phyloP scores from a whole-genome alignment of 2,113 vertebrate genomes.

The Muntiacus muntjak region DNA sequence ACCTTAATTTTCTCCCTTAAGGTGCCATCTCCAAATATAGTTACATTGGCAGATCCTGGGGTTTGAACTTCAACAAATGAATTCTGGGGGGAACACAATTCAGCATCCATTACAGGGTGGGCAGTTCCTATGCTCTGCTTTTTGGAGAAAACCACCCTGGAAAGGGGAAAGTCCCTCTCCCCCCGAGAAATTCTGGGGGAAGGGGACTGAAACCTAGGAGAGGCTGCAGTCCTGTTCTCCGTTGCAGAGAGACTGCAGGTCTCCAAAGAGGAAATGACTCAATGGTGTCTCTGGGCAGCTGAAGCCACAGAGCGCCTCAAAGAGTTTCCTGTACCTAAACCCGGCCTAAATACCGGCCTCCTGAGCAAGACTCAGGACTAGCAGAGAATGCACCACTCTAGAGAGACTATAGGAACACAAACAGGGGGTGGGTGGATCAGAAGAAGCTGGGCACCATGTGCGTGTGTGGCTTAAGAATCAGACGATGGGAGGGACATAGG shows the following conservation, averaged over 20 bases:
- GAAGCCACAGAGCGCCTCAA: slow-evolving; percentile 45
- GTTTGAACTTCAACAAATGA: background rate
- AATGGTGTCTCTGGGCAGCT: slow-evolving; percentile 20
- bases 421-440: accelerated
- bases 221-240: background rate
- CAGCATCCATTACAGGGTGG: background rate
- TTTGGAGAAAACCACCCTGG: background rate
- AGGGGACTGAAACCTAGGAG: background rate
- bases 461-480: accelerated
- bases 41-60: background rate
- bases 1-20: background rate
- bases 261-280: slow-evolving; percentile 55
- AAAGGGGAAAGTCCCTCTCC: background rate
- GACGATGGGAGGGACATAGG: background rate
- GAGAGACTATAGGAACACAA: accelerated
- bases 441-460: background rate
- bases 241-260: background rate
- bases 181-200: background rate
- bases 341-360: background rate
- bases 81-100: background rate
- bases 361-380: background rate
- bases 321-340: slow-evolving; percentile 31
- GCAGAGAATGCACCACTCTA: background rate
- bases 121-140: background rate
- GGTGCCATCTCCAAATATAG: background rate